Percentiles rank a stretch among this genome's conserved stretches.
Conservation (phyloP, 2,797 vertebrate species). For the Adrianichthys oophorus region DNA sequence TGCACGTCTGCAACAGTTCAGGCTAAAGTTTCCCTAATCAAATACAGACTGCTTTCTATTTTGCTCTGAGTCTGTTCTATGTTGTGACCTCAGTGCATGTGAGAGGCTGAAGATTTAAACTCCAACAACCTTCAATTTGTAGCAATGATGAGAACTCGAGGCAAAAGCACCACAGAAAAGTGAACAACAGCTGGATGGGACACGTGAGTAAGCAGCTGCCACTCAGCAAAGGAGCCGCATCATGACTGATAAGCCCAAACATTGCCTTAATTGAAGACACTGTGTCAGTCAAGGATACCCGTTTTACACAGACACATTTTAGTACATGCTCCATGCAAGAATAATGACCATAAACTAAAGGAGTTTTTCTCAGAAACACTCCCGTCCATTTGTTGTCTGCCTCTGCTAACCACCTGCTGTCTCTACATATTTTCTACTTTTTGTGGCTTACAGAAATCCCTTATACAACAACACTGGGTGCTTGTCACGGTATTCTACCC, state of each 20-base stretch:
- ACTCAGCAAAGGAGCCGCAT: slow-evolving; percentile 51
- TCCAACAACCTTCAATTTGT: slow-evolving; percentile 1
- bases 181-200: slow-evolving; percentile 48
- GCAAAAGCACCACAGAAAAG: slow-evolving; percentile 17
- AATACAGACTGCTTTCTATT: background rate
- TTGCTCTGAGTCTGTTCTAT: background rate
- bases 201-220: slow-evolving; percentile 49
- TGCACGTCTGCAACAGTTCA: slow-evolving; percentile 3
- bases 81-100: background rate
- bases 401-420: background rate
- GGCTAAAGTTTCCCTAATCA: slow-evolving; percentile 17
- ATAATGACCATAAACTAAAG: slow-evolving; percentile 1
- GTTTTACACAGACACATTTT: slow-evolving; percentile 14
- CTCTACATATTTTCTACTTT: slow-evolving; percentile 3
- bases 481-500: slow-evolving; percentile 30
- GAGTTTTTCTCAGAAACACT: slow-evolving; percentile 3
- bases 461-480: slow-evolving; percentile 52
- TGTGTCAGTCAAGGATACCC: slow-evolving; percentile 38
- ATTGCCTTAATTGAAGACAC: slow-evolving; percentile 64
- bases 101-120: background rate
- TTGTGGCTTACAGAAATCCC: slow-evolving; percentile 23
- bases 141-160: slow-evolving; percentile 8
- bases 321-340: slow-evolving; percentile 11
- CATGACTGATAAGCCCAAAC: slow-evolving; percentile 71
- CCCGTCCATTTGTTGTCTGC: background rate